Evolutionary conservation across 2,113 vertebrate species (phyloP).

Genomic region (Morone saxatilis): DNA sequence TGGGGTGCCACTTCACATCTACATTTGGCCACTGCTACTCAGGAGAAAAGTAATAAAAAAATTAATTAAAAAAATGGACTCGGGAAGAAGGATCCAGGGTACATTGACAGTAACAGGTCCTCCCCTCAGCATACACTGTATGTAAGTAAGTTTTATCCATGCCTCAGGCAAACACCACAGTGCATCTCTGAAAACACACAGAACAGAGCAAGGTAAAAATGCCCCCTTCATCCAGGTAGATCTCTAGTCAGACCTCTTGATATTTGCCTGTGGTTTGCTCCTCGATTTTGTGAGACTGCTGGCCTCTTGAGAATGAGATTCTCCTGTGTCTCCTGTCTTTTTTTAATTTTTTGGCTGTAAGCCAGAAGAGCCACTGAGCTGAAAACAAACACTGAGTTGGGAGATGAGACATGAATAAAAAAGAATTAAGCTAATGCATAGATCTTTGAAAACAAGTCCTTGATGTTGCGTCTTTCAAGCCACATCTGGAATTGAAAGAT

Average conservation of each 20-base stretch:
- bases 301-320: slow-evolving; percentile 13
- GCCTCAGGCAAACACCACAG: neutral
- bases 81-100: neutral
- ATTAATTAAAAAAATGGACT: too few species aligned
- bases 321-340: neutral
- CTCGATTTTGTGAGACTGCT: neutral
- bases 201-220: slow-evolving; percentile 1
- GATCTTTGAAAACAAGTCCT: slow-evolving; percentile 29
- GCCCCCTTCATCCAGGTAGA: slow-evolving; percentile 2
- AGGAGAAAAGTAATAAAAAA: neutral
- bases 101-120: neutral
- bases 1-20: neutral
- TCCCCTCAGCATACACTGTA: neutral
- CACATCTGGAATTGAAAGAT: slow-evolving; percentile 28
- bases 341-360: slow-evolving; percentile 23
- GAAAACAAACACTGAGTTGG: slow-evolving; percentile 35
- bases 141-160: slow-evolving; percentile 1
- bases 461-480: slow-evolving; percentile 40
- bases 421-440: slow-evolving; percentile 5
- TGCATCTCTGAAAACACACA: slow-evolving; percentile 3
- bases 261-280: slow-evolving; percentile 31
- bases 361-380: slow-evolving; percentile 33
- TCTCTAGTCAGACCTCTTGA: slow-evolving; percentile 34
- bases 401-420: slow-evolving; percentile 38
- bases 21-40: neutral